These are phyloP conservation scores for Fistularia commersonii DNA, from an alignment of 2,797 vertebrate genomes.

Conservation along the genomic window DNA sequence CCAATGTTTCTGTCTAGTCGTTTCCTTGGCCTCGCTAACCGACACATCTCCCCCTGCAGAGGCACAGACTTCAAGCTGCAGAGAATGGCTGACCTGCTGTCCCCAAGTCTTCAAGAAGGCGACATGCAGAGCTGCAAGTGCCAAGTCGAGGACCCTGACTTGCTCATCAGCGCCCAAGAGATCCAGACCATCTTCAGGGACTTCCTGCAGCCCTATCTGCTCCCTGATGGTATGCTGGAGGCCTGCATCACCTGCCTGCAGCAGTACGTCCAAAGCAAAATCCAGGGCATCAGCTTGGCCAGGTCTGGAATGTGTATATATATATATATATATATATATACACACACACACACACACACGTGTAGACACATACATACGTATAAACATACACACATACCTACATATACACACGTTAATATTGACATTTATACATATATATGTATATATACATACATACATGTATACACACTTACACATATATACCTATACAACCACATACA, in stretches of 20 bases:
- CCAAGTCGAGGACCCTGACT: constrained; percentile 73
- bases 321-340: too few species aligned
- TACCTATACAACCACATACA: too few species aligned
- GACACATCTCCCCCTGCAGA: constrained; percentile 36
- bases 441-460: too few species aligned
- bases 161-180: constrained; percentile 74
- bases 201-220: constrained; percentile 71
- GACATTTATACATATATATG: too few species aligned
- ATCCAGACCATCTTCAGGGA: constrained; percentile 80
- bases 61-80: constrained; percentile 81
- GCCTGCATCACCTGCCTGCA: constrained; percentile 82
- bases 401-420: too few species aligned
- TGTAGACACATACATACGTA: too few species aligned
- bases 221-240: constrained; percentile 83
- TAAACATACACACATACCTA: too few species aligned
- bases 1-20: neutral
- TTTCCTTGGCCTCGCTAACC: neutral
- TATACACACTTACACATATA: too few species aligned
- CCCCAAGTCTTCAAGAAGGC: constrained; percentile 75
- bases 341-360: too few species aligned
- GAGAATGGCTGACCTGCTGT: constrained; percentile 83
- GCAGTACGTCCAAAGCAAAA: constrained; percentile 77
- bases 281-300: constrained; percentile 60
- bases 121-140: constrained; percentile 83
- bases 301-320: constrained; percentile 83